These are phyloP conservation scores for human (Homo sapiens) DNA, from an alignment of 2,113 vertebrate species.

Conservation along the genomic window GRCh38 chrX:150013001-150013500, in stretches of 20 bases:
- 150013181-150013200: not conserved
- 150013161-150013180: slow-evolving; percentile 10
- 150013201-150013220: not conserved
- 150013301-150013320: not conserved
- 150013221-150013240: not conserved
- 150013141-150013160: not conserved
- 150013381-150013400: not conserved
- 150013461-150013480: slow-evolving; percentile 24
- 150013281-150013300: not conserved
- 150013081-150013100: not conserved
- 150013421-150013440: not conserved
- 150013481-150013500: slow-evolving; percentile 45
- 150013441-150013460: not conserved
- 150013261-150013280: not conserved
- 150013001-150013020: not conserved
- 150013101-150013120: slow-evolving; percentile 24
- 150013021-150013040: not conserved
- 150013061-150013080: not conserved
- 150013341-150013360: not conserved
- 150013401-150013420: not conserved
- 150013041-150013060: not conserved
- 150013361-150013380: not conserved
- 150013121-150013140: not conserved
- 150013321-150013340: not conserved
- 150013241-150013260: not conserved